A percentile compares a stretch with the other conserved stretches of the same genome.
phyloP scores from a whole-genome alignment of 2,113 vertebrate genomes.

The Dasypus novemcinctus region DNA sequence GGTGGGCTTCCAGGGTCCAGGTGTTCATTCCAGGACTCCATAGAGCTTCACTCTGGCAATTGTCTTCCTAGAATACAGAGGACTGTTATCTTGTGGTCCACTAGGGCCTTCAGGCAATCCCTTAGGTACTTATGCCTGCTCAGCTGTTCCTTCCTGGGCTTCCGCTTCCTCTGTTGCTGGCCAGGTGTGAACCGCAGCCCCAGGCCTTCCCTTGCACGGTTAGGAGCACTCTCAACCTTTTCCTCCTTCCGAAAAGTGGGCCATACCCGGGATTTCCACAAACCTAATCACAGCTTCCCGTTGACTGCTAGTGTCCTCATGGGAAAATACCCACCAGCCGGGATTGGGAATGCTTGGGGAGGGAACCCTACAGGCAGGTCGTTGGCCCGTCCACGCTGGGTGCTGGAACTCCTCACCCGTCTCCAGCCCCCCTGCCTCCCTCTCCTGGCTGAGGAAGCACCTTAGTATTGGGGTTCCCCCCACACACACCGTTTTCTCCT shows the following conservation, averaged over 20 bases:
- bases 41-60: no score
- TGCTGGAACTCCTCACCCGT: neutral
- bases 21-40: neutral
- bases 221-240: neutral
- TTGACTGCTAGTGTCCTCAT: neutral
- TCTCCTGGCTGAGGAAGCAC: neutral
- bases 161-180: neutral
- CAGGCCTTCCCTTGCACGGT: neutral
- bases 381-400: neutral
- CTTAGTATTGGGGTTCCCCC: neutral
- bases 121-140: neutral
- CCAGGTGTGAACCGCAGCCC: neutral
- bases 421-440: accelerated
- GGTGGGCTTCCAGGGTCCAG: neutral
- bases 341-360: neutral
- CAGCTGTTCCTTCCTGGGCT: neutral
- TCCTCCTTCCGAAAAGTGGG: neutral
- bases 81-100: neutral
- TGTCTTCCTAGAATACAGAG: neutral
- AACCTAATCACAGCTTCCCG: neutral
- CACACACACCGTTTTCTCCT: neutral
- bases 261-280: neutral
- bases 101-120: neutral
- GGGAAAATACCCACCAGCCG: neutral
- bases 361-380: neutral